phyloP scores from a whole-genome alignment of 2,113 vertebrate species.

The Zonotrichia leucophrys region DNA sequence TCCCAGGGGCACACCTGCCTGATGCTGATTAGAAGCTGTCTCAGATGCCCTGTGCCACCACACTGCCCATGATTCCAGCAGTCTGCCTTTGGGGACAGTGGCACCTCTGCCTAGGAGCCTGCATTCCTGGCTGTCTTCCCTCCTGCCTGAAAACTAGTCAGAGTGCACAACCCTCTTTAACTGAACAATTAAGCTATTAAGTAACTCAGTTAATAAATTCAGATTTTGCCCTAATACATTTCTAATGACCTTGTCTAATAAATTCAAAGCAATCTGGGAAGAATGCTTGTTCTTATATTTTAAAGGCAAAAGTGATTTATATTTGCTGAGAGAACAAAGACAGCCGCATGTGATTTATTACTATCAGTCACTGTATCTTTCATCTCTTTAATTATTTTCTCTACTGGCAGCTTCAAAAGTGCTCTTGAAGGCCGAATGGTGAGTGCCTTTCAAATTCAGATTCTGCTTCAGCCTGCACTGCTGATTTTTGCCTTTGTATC shows the following conservation, averaged over 20 bases:
- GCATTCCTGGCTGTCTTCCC: not conserved
- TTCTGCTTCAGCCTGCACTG: not conserved
- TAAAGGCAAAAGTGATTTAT: constrained; percentile 63
- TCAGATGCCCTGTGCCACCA: constrained; percentile 2
- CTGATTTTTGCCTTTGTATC: constrained; percentile 7
- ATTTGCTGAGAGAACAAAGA: constrained; percentile 55
- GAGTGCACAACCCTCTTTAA: not conserved
- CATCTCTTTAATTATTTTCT: constrained; percentile 67
- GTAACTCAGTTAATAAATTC: constrained; percentile 58
- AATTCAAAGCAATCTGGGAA: constrained; percentile 53
- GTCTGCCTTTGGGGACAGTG: not conserved
- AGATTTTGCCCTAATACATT: constrained; percentile 59
- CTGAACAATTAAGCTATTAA: constrained; percentile 61
- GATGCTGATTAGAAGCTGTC: constrained; percentile 66
- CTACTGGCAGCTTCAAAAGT: constrained; percentile 46
- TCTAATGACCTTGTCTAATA: constrained; percentile 66
- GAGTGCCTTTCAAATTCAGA: not conserved
- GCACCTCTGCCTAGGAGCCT: not conserved
- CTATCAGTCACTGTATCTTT: constrained; percentile 65
- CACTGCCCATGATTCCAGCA: not conserved
- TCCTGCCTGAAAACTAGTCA: not conserved
- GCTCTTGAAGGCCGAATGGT: constrained; percentile 36
- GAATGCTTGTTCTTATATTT: constrained; percentile 58
- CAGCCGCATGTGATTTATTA: constrained; percentile 45
- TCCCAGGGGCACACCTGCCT: constrained; percentile 69